These are phyloP conservation scores for Channallabes apus DNA, from an alignment of 2,797 vertebrate genomes.

Conservation along the genomic window DNA sequence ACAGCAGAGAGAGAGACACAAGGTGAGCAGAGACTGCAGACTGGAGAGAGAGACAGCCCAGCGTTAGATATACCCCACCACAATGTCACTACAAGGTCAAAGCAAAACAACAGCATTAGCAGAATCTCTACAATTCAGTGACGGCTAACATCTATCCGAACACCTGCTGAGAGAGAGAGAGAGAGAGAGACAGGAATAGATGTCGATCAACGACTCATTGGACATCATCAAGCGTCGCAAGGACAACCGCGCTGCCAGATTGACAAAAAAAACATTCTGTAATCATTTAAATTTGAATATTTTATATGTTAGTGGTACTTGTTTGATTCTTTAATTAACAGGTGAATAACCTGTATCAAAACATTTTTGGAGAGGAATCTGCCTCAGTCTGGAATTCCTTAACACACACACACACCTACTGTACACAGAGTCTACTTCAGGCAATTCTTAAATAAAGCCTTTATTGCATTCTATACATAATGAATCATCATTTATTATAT, in stretches of 20 bases:
- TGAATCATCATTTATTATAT: constrained; percentile 51
- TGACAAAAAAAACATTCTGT: neutral
- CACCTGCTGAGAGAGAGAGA: neutral
- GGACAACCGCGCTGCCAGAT: constrained; percentile 13
- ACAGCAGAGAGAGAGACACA: constrained; percentile 59
- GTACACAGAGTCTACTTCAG: neutral
- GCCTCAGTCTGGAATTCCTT: neutral
- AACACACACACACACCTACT: neutral
- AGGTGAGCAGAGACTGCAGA: constrained; percentile 56
- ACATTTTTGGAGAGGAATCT: constrained; percentile 22
- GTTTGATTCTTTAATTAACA: neutral
- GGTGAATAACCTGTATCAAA: constrained; percentile 30
- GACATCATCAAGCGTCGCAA: constrained; percentile 23
- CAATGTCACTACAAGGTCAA: constrained; percentile 51
- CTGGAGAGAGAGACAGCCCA: constrained; percentile 56
- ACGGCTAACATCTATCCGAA: neutral
- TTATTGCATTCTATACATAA: constrained; percentile 38
- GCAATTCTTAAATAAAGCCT: constrained; percentile 42
- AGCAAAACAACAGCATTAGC: constrained; percentile 48
- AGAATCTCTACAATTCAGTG: constrained; percentile 30
- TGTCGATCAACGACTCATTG: constrained; percentile 21
- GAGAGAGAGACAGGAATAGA: neutral
- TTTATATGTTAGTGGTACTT: neutral
- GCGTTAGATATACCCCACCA: constrained; percentile 52
- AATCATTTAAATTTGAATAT: neutral